Base-by-base conservation (phyloP, 2,888 invertebrate genomes). In the Troglohyphantes excavatus region DNA sequence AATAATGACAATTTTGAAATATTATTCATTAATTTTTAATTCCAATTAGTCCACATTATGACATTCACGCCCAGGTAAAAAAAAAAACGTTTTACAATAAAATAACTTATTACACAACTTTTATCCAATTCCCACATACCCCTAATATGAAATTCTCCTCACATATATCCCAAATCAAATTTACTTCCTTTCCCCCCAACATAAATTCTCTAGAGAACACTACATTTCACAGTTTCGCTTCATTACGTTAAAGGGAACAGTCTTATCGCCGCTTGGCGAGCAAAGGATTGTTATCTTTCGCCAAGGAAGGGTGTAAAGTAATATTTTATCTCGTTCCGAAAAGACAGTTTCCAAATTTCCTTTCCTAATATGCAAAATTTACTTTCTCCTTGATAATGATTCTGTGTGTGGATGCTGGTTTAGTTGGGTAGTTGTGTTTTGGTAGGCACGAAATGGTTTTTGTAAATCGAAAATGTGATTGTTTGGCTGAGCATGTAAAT, bases 81-180 rank as follows among this genome's bases (percentile, higher is more conserved):
- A 39, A 39, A 39, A 39, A 39, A 39, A 39, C 3, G 3, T 39
- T 9, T 39, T 39, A 39, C 13, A 39, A 39, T 11, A 39, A 39
- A 39, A 39, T 39, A 39, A 53, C 53, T 11, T 53, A 5, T 53
- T 53, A 13, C 53, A 5, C 13, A n/a, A 17, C 13, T 39, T 39
- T 39, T 39, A 39, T 39, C 39, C 13, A 5, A 2, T n/a, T 17
- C 53, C 17, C 53, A 13, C 33, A 6, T 33, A 9, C 33, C 3
- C 33, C 9, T 53, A 53, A 53, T 53, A 11, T n/a, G 53, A 53
- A 53, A 53, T 53, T 53, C 53, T 53, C 17, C 9, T 13, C 53
- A 53, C n/a, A n/a, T n/a, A n/a, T 53, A 13, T 53, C 53, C 53
- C 53, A 53, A 53, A 53, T 53, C 53, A 53, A 53, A 53, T 53